Percentiles rank a stretch among this genome's conserved stretches.
These are phyloP conservation scores for Ciona savignyi DNA, from an alignment of 23 tunicate species.

Conservation along the genomic window DNA sequence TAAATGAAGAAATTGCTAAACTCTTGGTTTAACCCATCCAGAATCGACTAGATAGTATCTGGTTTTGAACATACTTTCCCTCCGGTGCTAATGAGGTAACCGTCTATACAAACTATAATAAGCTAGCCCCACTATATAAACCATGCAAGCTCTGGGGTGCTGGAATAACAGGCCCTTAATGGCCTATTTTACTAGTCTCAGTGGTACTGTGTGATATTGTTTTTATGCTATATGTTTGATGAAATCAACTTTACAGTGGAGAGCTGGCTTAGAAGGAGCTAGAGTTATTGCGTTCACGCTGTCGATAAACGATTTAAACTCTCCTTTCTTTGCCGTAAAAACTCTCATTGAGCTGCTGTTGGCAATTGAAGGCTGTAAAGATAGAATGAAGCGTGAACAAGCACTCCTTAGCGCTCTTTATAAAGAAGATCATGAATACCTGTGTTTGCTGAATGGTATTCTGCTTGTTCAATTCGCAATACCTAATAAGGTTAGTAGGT, in stretches of 20 bases:
- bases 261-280: conserved; percentile 37
- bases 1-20: too few relatives aligned
- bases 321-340: conserved; percentile 63
- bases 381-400: conserved; percentile 23
- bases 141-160: too few relatives aligned
- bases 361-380: conserved; percentile 12
- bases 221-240: conserved; percentile 1
- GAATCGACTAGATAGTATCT: too few relatives aligned
- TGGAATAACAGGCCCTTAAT: too few relatives aligned
- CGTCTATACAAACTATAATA: too few relatives aligned
- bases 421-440: conserved; percentile 2
- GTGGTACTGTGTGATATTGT: too few relatives aligned
- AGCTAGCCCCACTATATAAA: too few relatives aligned
- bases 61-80: too few relatives aligned
- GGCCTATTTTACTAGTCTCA: too few relatives aligned
- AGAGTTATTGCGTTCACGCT: conserved; percentile 58
- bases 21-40: too few relatives aligned
- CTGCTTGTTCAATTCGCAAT: conserved; percentile 32
- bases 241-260: conserved; percentile 49
- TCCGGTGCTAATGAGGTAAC: too few relatives aligned
- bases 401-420: conserved; percentile 21
- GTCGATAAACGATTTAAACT: conserved; percentile 56
- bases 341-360: conserved; percentile 45
- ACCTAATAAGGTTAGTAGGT: not conserved
- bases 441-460: conserved; percentile 55